Percentiles rank a stretch among this genome's conserved stretches.
phyloP scores from a whole-genome alignment of 2,888 invertebrate species.

The Drosophila pseudotalamancana region DNA sequence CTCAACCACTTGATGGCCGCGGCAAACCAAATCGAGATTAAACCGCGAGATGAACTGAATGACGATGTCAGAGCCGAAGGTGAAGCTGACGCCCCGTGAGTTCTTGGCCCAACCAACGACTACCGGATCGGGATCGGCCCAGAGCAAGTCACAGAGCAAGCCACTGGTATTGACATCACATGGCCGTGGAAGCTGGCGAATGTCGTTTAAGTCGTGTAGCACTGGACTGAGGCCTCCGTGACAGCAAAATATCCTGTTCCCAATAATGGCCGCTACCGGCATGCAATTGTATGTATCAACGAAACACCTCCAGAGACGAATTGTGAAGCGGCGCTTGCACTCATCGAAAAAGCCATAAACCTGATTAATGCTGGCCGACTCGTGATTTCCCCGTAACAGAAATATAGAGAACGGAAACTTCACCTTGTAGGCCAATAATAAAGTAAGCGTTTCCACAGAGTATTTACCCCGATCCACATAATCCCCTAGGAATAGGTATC shows the following conservation, averaged over 20 bases:
- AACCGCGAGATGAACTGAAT: constrained; percentile 92
- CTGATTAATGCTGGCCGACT: constrained; percentile 98
- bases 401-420: constrained; percentile 31
- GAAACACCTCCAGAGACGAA: constrained; percentile 99
- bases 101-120: constrained; percentile 99
- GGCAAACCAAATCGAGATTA: constrained; percentile 95
- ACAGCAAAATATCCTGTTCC: constrained; percentile 90
- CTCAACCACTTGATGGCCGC: constrained; percentile 99
- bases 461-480: constrained; percentile 51
- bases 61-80: constrained; percentile 99
- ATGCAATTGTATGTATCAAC: constrained; percentile 99
- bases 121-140: constrained; percentile 98
- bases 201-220: constrained; percentile 98
- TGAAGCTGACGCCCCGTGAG: constrained; percentile 99
- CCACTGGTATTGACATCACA: constrained; percentile 99
- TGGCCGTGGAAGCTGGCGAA: constrained; percentile 97
- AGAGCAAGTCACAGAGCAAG: constrained; percentile 96
- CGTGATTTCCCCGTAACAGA: constrained; percentile 83
- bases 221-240: constrained; percentile 94
- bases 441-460: constrained; percentile 44
- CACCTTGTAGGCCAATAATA: constrained; percentile 45
- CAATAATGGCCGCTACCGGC: constrained; percentile 97
- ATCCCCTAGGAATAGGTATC: constrained; percentile 44
- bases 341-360: constrained; percentile 99
- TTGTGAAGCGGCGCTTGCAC: constrained; percentile 96